A percentile compares a stretch with the other conserved stretches of the same genome.
These are phyloP conservation scores for Eupeodes latifasciatus DNA, from an alignment of 2,888 invertebrate genomes.

Conservation along the genomic window DNA sequence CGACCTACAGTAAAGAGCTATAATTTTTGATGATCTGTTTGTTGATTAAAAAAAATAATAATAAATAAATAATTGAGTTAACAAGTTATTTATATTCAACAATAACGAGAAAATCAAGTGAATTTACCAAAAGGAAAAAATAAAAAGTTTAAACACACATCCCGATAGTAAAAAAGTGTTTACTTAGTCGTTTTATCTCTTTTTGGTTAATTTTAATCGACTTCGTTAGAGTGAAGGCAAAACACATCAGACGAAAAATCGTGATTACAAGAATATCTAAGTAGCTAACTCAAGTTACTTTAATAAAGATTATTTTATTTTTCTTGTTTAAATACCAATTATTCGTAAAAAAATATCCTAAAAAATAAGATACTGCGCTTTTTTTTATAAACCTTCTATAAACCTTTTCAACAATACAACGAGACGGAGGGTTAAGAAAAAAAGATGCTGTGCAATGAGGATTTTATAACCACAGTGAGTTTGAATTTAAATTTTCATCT, in stretches of 20 bases:
- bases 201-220: constrained; percentile 11
- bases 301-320: constrained; percentile 28
- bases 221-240: constrained; percentile 24
- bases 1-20: constrained; percentile 37
- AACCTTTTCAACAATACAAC: constrained; percentile 24
- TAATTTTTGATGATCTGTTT: constrained; percentile 62
- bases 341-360: background rate
- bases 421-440: constrained; percentile 50
- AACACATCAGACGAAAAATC: constrained; percentile 40
- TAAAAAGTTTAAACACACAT: background rate
- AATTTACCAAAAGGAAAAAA: background rate
- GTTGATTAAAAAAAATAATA: constrained; percentile 31
- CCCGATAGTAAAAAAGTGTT: constrained; percentile 9
- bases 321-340: constrained; percentile 32
- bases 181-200: constrained; percentile 54
- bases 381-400: constrained; percentile 36
- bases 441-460: constrained; percentile 76
- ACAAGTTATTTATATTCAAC: constrained; percentile 14
- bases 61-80: constrained; percentile 34
- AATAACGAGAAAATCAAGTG: constrained; percentile 34
- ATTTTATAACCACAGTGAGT: constrained; percentile 74
- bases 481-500: constrained; percentile 5
- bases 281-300: constrained; percentile 31
- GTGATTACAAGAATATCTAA: constrained; percentile 63
- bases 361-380: constrained; percentile 54